Evolutionary conservation across 2,113 vertebrate species (phyloP), one percentile per base, ranked within the genome.

Genomic region (Bolborhynchus lineola): DNA sequence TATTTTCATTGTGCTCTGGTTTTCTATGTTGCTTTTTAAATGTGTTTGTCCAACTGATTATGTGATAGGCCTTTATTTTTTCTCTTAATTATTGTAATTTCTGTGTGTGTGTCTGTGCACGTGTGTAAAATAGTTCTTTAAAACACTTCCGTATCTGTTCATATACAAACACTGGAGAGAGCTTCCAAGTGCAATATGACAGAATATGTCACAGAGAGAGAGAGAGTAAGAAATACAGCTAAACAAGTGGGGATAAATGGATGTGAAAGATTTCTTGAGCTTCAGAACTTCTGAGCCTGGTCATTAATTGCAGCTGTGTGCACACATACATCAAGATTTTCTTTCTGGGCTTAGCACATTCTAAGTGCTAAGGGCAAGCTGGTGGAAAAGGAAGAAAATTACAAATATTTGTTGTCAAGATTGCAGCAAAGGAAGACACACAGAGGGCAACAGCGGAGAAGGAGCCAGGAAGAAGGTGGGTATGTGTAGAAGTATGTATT

Each of bases 341-440:
- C 65, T 82, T 42, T 49, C 79, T 91, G 55, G 90, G 78, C 13
- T 46, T 63, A 79, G 62, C 35, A 86, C 29, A 8, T 68, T 90
- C 23, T 35, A 78, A 42, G n/a, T 47, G 31, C 31, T 87, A 57
- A 93, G 67, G n/a, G 39, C 41, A 76, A 90, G 26, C 17, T 52
- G 37, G 31, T 29, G 21, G 60, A 87, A 93, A 95, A 92, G 37
- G 55, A 89, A 92, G 57, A 88, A 96, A 94, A 89, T 82, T 75
- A 37, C 47, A 82, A 90, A 50, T 90, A 90, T 91, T 93, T 94
- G 39, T 72, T 70, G 57, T 84, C 65, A 72, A 82, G 50, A 64
- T 70, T 93, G 63, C 44, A 84, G 65, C 42, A 90, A 82, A 91
- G 31, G 69, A 86, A 92, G 79, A 86, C 46, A 82, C 79, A 83